phyloP scores from a whole-genome alignment of 2,113 vertebrate species.

The Sebastes schlegelii region DNA sequence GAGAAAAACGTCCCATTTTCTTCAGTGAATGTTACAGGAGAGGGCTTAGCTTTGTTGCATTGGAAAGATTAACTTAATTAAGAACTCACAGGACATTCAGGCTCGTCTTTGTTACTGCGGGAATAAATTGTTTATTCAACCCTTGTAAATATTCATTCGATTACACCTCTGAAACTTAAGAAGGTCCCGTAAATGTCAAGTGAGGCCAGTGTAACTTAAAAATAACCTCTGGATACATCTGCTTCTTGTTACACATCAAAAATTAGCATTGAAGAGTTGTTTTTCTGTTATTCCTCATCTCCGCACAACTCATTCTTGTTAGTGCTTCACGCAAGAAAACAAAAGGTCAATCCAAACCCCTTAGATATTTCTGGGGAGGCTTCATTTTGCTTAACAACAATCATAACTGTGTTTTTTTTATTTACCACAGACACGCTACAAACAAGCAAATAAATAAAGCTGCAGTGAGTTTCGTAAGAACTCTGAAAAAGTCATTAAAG shows the following conservation, averaged over 20 bases:
- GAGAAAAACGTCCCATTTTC: neutral
- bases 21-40: neutral
- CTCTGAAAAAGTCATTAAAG: constrained; percentile 34
- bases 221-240: constrained; percentile 1
- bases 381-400: neutral
- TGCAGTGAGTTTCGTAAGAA: constrained; percentile 7
- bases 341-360: neutral
- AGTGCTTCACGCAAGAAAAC: neutral
- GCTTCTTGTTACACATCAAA: neutral
- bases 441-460: constrained; percentile 42
- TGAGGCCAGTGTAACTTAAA: constrained; percentile 8
- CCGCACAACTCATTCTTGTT: neutral
- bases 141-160: neutral
- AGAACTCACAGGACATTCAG: neutral
- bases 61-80: neutral
- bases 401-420: constrained; percentile 5
- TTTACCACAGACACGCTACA: constrained; percentile 37
- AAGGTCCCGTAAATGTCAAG: neutral
- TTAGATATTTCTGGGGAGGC: neutral
- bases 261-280: neutral
- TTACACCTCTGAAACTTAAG: neutral
- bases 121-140: neutral
- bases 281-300: constrained; percentile 6
- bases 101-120: neutral
- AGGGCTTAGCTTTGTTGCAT: neutral